Base-by-base conservation (phyloP, 1,140 invertebrate genomes). In the Scaptodrosophila lebanonensis region DNA sequence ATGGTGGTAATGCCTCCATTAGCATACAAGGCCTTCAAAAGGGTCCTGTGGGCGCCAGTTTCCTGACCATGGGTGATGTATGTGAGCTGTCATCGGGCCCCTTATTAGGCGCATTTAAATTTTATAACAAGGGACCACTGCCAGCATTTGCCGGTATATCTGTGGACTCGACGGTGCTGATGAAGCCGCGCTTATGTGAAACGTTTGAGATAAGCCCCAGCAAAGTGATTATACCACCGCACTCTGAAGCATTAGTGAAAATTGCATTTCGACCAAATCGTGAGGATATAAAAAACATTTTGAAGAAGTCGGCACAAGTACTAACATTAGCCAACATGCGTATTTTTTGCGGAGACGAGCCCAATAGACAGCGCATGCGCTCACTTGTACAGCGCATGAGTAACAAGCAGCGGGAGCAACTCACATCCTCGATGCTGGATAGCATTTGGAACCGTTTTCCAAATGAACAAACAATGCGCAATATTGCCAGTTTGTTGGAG, bases 241-340 rank as follows among this genome's bases (percentile, higher is more conserved):
- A 79, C 8, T 49, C 40, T 6, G 65, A 70, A 20, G 52, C 58
- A 6, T 52, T 38, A 7, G 64, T 87, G 0, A 53, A 70, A 11
- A 54, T 87, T 8, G 27, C 59, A 4, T 86, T 87, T n/a, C 51
- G 58, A 0, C 83, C 82, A 1, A 79, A 83, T 40, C 72, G 77
- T 0, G 82, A 86, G 12, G 85, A 86, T 43, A 65, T 87, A n/a
- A 79, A 77, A 15, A 86, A 86, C 51, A 83, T 87, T 13, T 40
- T 83, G 1, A 79, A 84, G 15, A 83, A 84, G 40, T 60, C 60
- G 1, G 54, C 54, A 3, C 65, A 76, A 33, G 85, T 87, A 0
- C 3, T 84, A 3, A 85, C 85, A 0, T 22, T 87, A 42, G 85
- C 76, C 6, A 85, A 87, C 17, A 71, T 87, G 66, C 72, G 77